Percentiles rank a stretch among this genome's conserved stretches.
Conservation (phyloP, 2,113 vertebrate species). For the Otocyon megalotis region DNA sequence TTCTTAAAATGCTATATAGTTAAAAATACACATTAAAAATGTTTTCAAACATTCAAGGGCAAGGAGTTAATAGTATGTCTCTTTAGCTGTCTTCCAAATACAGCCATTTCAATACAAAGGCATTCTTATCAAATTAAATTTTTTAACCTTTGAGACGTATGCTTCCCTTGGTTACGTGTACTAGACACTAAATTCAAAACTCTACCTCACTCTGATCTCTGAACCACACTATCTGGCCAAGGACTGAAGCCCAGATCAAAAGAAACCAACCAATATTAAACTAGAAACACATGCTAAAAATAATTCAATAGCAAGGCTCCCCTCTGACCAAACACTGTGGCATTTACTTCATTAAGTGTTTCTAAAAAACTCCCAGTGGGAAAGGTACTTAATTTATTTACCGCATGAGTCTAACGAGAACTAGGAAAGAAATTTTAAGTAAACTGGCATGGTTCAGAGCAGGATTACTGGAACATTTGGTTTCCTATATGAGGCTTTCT, state of each 20-base stretch:
- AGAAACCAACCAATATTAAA: conserved; percentile 68
- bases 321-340: conserved; percentile 57
- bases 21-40: conserved; percentile 54
- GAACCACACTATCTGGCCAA: not conserved
- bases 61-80: conserved; percentile 36
- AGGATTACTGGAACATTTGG: conserved; percentile 21
- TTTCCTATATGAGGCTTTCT: not conserved
- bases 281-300: conserved; percentile 73
- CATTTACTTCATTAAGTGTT: conserved; percentile 79
- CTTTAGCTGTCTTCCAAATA: conserved; percentile 6
- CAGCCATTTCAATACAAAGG: conserved; percentile 12
- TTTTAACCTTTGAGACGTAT: conserved; percentile 39
- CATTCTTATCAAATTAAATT: conserved; percentile 3
- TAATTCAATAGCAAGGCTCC: conserved; percentile 68
- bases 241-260: conserved; percentile 41
- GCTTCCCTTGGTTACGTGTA: conserved; percentile 2
- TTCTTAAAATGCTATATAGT: conserved; percentile 57
- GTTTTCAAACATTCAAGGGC: conserved; percentile 29
- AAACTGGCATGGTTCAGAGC: conserved; percentile 25
- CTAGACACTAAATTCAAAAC: conserved; percentile 41
- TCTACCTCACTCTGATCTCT: conserved; percentile 1
- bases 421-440: conserved; percentile 75
- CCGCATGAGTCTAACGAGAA: conserved; percentile 65
- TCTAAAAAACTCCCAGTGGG: conserved; percentile 77
- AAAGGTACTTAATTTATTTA: conserved; percentile 82